phyloP scores from a whole-genome alignment of 2,113 vertebrate genomes.

The Oncorhynchus masou region DNA sequence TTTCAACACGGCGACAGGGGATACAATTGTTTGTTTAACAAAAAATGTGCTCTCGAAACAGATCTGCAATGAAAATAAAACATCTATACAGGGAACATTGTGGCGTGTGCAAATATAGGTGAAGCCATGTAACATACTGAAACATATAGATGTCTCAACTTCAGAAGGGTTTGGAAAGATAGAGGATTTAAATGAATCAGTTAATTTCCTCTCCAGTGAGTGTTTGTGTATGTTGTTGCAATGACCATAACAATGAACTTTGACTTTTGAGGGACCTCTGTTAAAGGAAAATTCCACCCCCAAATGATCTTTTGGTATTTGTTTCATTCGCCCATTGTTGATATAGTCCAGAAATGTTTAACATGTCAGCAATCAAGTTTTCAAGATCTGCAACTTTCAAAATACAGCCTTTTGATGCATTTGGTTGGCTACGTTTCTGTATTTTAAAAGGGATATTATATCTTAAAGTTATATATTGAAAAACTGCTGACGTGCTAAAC shows the following conservation, averaged over 20 bases:
- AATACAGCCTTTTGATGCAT: too few species aligned
- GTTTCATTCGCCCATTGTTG: too few species aligned
- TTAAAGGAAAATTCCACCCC: too few species aligned
- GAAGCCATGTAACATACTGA: conserved; percentile 38
- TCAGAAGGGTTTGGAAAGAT: conserved; percentile 18
- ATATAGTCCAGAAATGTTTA: too few species aligned
- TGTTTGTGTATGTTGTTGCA: conserved; percentile 14
- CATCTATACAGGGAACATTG: conserved; percentile 14
- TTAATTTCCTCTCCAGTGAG: neutral
- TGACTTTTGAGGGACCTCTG: conserved; percentile 9
- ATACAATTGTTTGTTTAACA: conserved; percentile 53
- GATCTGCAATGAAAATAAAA: conserved; percentile 29
- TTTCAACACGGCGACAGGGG: conserved; percentile 31
- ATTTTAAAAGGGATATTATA: too few species aligned
- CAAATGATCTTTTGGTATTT: too few species aligned
- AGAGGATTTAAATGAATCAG: conserved; percentile 52
- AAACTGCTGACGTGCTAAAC: too few species aligned
- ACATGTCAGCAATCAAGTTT: too few species aligned
- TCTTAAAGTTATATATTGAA: too few species aligned
- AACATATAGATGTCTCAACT: conserved; percentile 18
- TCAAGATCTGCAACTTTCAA: too few species aligned
- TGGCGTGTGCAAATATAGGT: conserved; percentile 54
- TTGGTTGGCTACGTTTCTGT: too few species aligned
- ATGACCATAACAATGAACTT: conserved; percentile 27
- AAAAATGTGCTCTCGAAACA: conserved; percentile 70